Base-by-base conservation (phyloP, 2,888 invertebrate species). In the Cryptus armator region DNA sequence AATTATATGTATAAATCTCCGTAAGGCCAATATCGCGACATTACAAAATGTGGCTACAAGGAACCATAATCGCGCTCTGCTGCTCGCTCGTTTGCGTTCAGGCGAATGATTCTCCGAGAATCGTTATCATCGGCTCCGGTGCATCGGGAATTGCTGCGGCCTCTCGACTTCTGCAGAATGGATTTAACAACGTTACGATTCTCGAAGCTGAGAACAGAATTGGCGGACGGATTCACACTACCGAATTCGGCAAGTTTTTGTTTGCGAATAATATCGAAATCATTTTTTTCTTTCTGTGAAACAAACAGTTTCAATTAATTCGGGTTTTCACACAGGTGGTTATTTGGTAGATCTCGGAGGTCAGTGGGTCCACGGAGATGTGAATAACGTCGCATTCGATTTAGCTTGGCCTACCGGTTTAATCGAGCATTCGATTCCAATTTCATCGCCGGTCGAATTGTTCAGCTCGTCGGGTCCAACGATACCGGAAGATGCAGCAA, bases 91-190 rank as follows among this genome's bases (percentile, higher is more conserved):
- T 10, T 14, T 1, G 4, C 3, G 12, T 44, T 12, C 44, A 44
- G 5, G 12, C 12, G 51, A 59, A 53, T 29, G 2, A 29, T 5
- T 67, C 67, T 16, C 77, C 83, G 37, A 67, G 88, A 89, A 93
- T 95, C 32, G 87, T 95, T 16, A 94, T 96, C 56, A 91, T 96
- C 66, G 96, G 95, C 53, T 95, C 95, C 19, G 95, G 95, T 10
- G 92, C 94, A 44, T 91, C 95, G 9, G 95, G 95, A 9, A 93
- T 95, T 56, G 94, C 95, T 1, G 95, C 95, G 14, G 95, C 95
- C 0, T 91, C 94, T 1, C 92, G 92, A 87, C 90, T 95, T 2
- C 83, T 94, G 1, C 92, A 94, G 86, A 93, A 94, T 12, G 46
- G 14, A 14, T 48, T 48, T 14, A 14, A 48, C 46, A 48, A 48